A percentile compares a stretch with the other conserved stretches of the same genome.
Conservation (phyloP, 2,113 vertebrate genomes). For the Oreochromis tanganicae region DNA sequence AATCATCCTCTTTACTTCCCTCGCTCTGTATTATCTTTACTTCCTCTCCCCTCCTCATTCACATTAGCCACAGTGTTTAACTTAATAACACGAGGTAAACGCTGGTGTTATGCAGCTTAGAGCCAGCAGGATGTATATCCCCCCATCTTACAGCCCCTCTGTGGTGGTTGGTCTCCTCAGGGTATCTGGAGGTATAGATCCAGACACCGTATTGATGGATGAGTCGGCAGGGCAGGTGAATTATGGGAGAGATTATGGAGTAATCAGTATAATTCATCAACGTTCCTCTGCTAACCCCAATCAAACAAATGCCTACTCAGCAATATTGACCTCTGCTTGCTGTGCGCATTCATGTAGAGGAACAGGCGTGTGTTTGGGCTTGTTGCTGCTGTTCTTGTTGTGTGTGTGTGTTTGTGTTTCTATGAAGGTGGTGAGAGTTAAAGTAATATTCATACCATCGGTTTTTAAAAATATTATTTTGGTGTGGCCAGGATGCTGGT, state of each 20-base stretch:
- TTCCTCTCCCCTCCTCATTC: background rate
- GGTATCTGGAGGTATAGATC: slow-evolving; percentile 44
- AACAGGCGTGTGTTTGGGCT: background rate
- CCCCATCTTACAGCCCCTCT: background rate
- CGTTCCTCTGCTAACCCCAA: slow-evolving; percentile 29
- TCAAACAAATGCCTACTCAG: slow-evolving; percentile 46
- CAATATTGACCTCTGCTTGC: slow-evolving; percentile 47
- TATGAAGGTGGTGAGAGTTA: background rate
- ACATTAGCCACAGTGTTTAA: background rate
- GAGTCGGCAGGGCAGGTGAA: slow-evolving; percentile 29
- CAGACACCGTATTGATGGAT: slow-evolving; percentile 42
- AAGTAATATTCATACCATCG: background rate
- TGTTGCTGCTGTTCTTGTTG: background rate
- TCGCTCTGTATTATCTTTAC: background rate
- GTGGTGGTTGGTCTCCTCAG: background rate
- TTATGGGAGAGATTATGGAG: slow-evolving; percentile 57
- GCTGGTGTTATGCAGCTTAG: background rate
- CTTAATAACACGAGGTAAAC: slow-evolving; percentile 7
- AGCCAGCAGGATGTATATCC: background rate
- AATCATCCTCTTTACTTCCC: slow-evolving; percentile 25
- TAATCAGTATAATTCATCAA: slow-evolving; percentile 61
- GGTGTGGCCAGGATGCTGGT: background rate
- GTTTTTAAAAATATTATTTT: background rate
- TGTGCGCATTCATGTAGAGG: slow-evolving; percentile 1
- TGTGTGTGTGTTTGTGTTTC: background rate